Evolutionary conservation across 2,888 invertebrate species (phyloP).

Genomic region (Drosophila atroscutellata): DNA sequence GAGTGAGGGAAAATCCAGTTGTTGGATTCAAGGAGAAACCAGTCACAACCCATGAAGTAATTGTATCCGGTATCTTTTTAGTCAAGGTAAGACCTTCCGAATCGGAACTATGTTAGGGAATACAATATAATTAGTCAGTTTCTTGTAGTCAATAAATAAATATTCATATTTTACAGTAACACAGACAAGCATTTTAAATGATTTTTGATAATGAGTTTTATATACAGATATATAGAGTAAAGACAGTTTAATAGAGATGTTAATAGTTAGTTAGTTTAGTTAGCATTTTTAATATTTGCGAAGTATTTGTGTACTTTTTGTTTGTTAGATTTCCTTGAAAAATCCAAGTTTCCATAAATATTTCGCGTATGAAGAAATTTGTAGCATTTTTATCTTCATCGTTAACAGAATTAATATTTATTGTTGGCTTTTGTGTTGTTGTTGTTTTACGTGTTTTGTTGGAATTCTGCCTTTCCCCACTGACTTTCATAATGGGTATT

Average conservation of each 20-base stretch:
- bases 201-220: slow-evolving; percentile 2
- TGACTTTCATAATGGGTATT: slow-evolving; percentile 54
- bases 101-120: slow-evolving; percentile 60
- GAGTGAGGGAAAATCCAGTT: slow-evolving; percentile 91
- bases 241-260: background rate
- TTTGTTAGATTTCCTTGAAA: slow-evolving; percentile 38
- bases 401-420: background rate
- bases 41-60: slow-evolving; percentile 93
- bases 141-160: background rate
- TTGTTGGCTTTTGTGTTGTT: slow-evolving; percentile 31
- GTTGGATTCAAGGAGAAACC: slow-evolving; percentile 92
- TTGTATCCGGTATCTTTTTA: slow-evolving; percentile 91
- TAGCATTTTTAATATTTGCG: slow-evolving; percentile 1
- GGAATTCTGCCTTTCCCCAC: slow-evolving; percentile 44
- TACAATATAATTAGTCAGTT: background rate
- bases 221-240: background rate
- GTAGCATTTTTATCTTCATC: slow-evolving; percentile 12
- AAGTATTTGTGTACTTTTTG: slow-evolving; percentile 41
- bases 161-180: background rate
- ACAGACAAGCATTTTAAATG: slow-evolving; percentile 22
- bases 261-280: background rate
- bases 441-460: slow-evolving; percentile 36
- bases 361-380: slow-evolving; percentile 44
- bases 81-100: slow-evolving; percentile 65
- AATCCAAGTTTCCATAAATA: slow-evolving; percentile 60